Evolutionary conservation across 2,797 vertebrate species (phyloP), one percentile per base, ranked within the genome.

Genomic region (Ataeniobius toweri): DNA sequence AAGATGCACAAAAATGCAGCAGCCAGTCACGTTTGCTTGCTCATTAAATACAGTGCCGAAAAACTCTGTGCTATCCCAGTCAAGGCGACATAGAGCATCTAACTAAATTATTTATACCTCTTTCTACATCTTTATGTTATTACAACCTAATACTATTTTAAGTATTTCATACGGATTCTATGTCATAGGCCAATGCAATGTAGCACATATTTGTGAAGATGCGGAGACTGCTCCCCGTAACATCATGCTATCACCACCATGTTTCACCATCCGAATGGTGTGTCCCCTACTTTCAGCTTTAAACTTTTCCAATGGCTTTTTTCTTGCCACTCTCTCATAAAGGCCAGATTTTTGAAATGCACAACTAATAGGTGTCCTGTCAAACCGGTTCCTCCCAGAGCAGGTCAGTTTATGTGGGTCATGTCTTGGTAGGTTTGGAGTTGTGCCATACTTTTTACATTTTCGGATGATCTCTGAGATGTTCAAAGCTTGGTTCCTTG

Each of bases 1-100:
- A 88, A 87, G 82, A 86, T 65, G 83, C 69, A 68, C 75, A 82
- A 76, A 80, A 58, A 75, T 75, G 83, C 71, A 81, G 83, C 68
- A 67, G 76, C 18, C 46, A 51, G 77, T 90, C 88, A 87, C 75
- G 26, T 89, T 85, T 76, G 69, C 74, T 75, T 81, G 73, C 56
- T 67, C 72, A 80, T 74, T 84, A 63, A 80, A 82, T 74, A 81
- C 74, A 81, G 16, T 22, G 78, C 10, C n/a, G 58, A 53, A 70
- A 46, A 79, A 79, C 51, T 22, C 50, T 78, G 5, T 78, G 50
- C 53, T 68, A 36, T 63, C 55, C 67, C 46, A 50, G 16, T 72
- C 24, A 46, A 36, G 26, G 24, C 46, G 67, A 26, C 16, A 8
- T 44, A 26, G 20, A 28, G n/a, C 14, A n/a, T 3, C 10, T 59